phyloP scores from a whole-genome alignment of 2,888 invertebrate genomes.

The Orchesella flavescens region DNA sequence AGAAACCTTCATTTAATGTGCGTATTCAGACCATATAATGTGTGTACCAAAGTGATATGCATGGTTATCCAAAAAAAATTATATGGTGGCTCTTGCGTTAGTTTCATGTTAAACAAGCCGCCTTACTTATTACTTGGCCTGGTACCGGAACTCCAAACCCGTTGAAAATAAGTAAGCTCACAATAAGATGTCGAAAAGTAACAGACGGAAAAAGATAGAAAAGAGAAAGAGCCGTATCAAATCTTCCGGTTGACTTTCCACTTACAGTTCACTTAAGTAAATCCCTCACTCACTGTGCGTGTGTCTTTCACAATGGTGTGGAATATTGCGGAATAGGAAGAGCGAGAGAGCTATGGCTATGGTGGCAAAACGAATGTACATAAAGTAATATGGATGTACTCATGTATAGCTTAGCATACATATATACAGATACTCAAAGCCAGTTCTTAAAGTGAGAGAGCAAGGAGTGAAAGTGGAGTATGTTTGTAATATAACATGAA shows the following conservation, averaged over 20 bases:
- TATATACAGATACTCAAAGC: slow-evolving; percentile 3
- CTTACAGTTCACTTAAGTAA: slow-evolving; percentile 65
- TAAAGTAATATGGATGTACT: not conserved
- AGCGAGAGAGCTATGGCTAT: slow-evolving; percentile 16
- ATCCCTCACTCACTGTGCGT: slow-evolving; percentile 59
- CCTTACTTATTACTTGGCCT: slow-evolving; percentile 54
- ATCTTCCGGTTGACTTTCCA: slow-evolving; percentile 66
- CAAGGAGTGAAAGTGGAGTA: not conserved
- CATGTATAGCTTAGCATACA: not conserved
- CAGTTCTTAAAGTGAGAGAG: not conserved
- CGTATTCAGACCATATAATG: slow-evolving; percentile 32
- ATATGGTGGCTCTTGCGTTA: not conserved
- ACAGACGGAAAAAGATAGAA: slow-evolving; percentile 49
- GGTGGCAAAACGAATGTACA: too few relatives aligned
- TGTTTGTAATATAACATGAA: slow-evolving; percentile 50
- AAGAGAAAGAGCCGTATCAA: slow-evolving; percentile 61
- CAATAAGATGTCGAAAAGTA: slow-evolving; percentile 55
- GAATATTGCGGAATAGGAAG: slow-evolving; percentile 36
- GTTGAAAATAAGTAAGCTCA: slow-evolving; percentile 49
- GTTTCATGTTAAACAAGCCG: slow-evolving; percentile 47
- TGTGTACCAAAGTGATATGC: slow-evolving; percentile 41
- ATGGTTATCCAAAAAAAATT: slow-evolving; percentile 32
- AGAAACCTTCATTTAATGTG: slow-evolving; percentile 45
- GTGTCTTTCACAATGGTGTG: slow-evolving; percentile 56
- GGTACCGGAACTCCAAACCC: slow-evolving; percentile 53